Evolutionary conservation across 1,140 invertebrate species (phyloP).

Genomic region (Matsumurasca onukii): DNA sequence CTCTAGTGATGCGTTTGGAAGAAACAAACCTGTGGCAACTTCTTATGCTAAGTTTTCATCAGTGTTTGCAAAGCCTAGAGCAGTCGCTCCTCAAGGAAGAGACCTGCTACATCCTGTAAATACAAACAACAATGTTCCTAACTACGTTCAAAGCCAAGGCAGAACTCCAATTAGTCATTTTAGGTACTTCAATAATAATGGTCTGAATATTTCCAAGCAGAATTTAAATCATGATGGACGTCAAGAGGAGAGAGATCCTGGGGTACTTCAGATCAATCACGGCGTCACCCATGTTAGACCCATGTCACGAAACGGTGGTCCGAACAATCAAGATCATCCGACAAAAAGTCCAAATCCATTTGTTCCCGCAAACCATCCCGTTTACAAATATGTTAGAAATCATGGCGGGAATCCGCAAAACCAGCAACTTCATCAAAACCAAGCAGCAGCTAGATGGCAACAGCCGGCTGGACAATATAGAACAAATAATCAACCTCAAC

Average conservation of each 20-base stretch:
- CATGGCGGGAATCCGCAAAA: not conserved
- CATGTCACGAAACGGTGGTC: not conserved
- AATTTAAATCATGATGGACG: not conserved
- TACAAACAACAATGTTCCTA: not conserved
- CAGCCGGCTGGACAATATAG: too few relatives aligned
- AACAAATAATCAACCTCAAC: too few relatives aligned
- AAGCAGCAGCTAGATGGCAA: too few relatives aligned
- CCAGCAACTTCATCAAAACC: too few relatives aligned
- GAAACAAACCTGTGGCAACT: not conserved
- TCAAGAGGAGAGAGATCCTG: not conserved
- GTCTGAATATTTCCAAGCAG: not conserved
- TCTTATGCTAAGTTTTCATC: not conserved
- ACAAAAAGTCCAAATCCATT: not conserved
- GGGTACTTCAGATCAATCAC: not conserved
- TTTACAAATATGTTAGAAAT: not conserved
- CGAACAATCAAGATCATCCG: not conserved
- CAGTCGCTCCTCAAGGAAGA: too few relatives aligned
- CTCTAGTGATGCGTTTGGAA: not conserved
- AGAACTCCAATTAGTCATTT: too few relatives aligned
- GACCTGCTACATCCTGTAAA: not conserved
- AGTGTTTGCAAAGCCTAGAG: not conserved
- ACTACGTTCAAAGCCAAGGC: not conserved
- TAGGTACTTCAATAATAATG: too few relatives aligned
- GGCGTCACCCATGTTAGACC: not conserved
- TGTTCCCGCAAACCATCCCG: not conserved